Evolutionary conservation across 2,888 invertebrate species (phyloP), one percentile per base, ranked within the genome.

Genomic region (Hydropsyche betteni): DNA sequence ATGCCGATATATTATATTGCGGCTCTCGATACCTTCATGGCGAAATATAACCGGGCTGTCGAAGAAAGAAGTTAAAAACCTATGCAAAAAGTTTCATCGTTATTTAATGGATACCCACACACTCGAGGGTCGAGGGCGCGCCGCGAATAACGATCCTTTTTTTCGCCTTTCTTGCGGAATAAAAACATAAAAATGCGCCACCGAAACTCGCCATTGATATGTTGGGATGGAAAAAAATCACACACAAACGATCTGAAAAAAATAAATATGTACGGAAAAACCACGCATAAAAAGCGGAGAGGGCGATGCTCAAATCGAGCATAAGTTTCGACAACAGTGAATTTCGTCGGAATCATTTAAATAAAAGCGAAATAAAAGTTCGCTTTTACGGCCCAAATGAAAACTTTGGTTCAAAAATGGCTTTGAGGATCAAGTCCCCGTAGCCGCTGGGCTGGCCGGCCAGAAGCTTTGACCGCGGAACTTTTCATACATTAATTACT

Each of bases 401-500:
- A 72, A 72, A 72, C 72, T 72, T 72, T 72, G 72, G 38, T 72
- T 72, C 72, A 72, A 72, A 44, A 72, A 72, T 72, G 72, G 72
- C 72, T 72, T 72, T 74, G 69, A 74, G 69, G 53, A 8, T 36
- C 52, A 52, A 74, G 55, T 68, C 68, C 24, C 24, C 24, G 24
- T 24, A 24, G 24, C 24, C 24, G 24, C 24, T 2, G 24, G 24
- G 24, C 24, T 24, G 24, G 24, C 24, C 14, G 68, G 51, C 71
- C 24, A 33, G 44, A 44, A n/a, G 75, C 78, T 78, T 78, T 78
- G 78, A 78, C 68, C 69, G 50, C 64, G 72, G 75, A 78, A 78
- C 74, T 78, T 78, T 78, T 73, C 78, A 76, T 76, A 76, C 78
- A 78, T 78, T 78, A 78, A 78, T 78, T 78, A 78, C 76, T 58